Evolutionary conservation across 1,140 invertebrate genomes (phyloP).

Genomic region (Macrocentrus cingulum): DNA sequence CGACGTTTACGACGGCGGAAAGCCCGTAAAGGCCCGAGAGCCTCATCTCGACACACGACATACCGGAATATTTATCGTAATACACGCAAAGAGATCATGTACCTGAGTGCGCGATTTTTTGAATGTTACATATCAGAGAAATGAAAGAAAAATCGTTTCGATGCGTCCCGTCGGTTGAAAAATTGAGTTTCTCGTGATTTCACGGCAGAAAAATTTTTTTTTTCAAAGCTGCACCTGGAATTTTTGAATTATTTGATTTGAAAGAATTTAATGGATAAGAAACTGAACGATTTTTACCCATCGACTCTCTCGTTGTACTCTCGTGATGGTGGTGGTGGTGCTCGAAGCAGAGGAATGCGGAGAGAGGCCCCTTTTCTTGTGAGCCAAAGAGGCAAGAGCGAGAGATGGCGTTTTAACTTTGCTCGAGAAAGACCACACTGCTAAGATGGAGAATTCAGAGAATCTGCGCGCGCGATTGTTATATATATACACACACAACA

Average conservation of each 20-base stretch:
- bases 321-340: background rate
- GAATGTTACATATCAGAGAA: background rate
- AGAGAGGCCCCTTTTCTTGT: background rate
- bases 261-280: background rate
- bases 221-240: background rate
- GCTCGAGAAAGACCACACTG: background rate
- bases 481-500: background rate
- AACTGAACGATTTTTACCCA: background rate
- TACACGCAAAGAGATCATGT: background rate
- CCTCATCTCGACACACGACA: conserved; percentile 12
- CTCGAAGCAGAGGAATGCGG: background rate
- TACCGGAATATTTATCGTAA: conserved; percentile 23
- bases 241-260: too few species aligned
- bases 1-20: conserved; percentile 11
- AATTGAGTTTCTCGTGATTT: too few species aligned
- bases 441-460: background rate
- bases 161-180: too few species aligned
- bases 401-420: background rate
- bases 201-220: too few species aligned
- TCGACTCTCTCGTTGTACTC: background rate
- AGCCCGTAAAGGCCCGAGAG: background rate
- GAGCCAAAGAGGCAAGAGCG: background rate
- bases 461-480: too few species aligned
- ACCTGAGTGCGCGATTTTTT: too few species aligned
- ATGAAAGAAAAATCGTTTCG: too few species aligned